phyloP scores from a whole-genome alignment of 2,113 vertebrate species.

The Hydrochoerus hydrochaeris region DNA sequence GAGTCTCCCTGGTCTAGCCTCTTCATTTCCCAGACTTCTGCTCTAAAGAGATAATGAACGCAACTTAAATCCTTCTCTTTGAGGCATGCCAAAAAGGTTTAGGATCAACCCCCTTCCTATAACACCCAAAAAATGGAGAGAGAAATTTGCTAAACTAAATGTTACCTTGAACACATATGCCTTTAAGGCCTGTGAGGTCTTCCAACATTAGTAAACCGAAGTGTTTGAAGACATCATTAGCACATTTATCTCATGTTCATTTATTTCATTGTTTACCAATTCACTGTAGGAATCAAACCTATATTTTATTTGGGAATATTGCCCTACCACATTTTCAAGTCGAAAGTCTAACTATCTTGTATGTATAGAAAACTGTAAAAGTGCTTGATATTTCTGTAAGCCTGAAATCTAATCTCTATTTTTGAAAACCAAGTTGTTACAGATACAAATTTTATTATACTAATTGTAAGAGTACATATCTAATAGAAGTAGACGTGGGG shows the following conservation, averaged over 20 bases:
- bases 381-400: constrained; percentile 55
- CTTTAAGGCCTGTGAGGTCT: constrained; percentile 27
- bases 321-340: neutral
- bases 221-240: constrained; percentile 38
- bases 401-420: constrained; percentile 23
- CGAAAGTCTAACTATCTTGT: neutral
- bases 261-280: constrained; percentile 71
- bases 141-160: constrained; percentile 65
- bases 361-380: neutral
- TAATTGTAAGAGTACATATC: neutral
- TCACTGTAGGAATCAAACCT: constrained; percentile 61
- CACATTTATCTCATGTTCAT: constrained; percentile 69
- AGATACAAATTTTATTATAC: constrained; percentile 8
- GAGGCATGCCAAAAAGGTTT: constrained; percentile 76
- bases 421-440: constrained; percentile 31
- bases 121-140: constrained; percentile 52
- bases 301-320: constrained; percentile 43
- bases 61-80: constrained; percentile 83
- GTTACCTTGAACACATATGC: constrained; percentile 45
- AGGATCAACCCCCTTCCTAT: constrained; percentile 60
- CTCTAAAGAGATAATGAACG: constrained; percentile 85
- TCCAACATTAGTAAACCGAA: constrained; percentile 59
- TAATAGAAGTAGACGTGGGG: neutral
- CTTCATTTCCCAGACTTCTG: constrained; percentile 86
- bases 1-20: constrained; percentile 83